phyloP scores from a whole-genome alignment of 2,888 invertebrate genomes.

The Pammene aurita region DNA sequence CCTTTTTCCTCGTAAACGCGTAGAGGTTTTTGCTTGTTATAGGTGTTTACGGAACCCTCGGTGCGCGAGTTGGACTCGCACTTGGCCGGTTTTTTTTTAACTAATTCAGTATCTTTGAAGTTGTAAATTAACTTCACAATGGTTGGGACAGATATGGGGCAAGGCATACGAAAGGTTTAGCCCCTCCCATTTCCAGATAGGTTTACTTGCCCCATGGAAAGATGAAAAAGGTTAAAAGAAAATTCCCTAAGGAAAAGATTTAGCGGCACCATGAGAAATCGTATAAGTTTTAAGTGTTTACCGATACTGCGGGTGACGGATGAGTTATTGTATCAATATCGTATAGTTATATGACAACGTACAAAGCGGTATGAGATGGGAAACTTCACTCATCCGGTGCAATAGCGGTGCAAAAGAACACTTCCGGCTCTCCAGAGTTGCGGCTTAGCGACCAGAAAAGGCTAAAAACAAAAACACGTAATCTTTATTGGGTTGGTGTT shows the following conservation, averaged over 20 bases:
- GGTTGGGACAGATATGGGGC: no score
- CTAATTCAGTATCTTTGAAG: no score
- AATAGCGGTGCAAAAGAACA: neutral
- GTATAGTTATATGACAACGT: neutral
- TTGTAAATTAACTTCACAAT: no score
- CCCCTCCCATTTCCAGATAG: neutral
- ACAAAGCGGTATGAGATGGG: neutral
- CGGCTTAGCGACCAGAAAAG: conserved; percentile 17
- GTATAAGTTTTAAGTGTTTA: conserved; percentile 10
- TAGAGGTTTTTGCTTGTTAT: no score
- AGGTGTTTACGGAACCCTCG: no score
- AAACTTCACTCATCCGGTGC: conserved; percentile 1
- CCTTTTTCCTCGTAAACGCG: no score
- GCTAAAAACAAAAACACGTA: conserved; percentile 34
- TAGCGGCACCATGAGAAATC: neutral
- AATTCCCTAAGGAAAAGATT: neutral
- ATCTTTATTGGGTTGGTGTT: conserved; percentile 35
- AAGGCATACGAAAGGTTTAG: no score
- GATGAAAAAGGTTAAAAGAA: no score
- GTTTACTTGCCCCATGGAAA: neutral
- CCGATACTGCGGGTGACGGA: neutral
- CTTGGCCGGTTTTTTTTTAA: no score
- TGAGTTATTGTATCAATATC: neutral
- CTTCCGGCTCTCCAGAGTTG: conserved; percentile 9
- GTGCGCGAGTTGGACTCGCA: no score